A percentile compares a stretch with the other conserved stretches of the same genome.
phyloP scores from a whole-genome alignment of 2,888 invertebrate genomes.

The Agonopterix heracliana region DNA sequence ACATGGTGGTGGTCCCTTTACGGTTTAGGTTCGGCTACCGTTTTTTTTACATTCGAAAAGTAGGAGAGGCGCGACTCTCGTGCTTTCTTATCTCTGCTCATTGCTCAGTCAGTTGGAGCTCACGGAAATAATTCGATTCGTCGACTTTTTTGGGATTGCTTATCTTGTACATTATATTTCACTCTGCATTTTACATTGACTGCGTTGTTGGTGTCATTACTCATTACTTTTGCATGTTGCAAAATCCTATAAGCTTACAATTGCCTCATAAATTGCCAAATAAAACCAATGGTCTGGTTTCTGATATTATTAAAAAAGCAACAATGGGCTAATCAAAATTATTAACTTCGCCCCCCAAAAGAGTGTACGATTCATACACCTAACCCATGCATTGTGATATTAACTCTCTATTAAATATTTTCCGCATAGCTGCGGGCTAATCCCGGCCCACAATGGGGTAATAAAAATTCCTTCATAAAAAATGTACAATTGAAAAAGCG shows the following conservation, averaged over 20 bases:
- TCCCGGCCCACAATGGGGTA: constrained; percentile 55
- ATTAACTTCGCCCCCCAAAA: constrained; percentile 32
- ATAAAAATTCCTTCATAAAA: constrained; percentile 59
- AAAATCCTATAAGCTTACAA: no score
- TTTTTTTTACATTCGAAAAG: constrained; percentile 38
- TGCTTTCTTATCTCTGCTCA: constrained; percentile 29
- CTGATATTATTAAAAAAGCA: constrained; percentile 15
- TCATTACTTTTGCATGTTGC: no score
- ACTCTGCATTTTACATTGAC: background rate
- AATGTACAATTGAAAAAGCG: constrained; percentile 14
- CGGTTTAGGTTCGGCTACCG: constrained; percentile 50
- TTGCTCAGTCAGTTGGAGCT: constrained; percentile 11
- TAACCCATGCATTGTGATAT: constrained; percentile 43
- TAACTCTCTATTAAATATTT: constrained; percentile 64
- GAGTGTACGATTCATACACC: constrained; percentile 32
- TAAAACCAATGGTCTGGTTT: background rate
- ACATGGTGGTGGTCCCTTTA: constrained; percentile 61
- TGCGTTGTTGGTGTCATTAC: no score
- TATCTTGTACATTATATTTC: background rate
- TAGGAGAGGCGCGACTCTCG: constrained; percentile 2
- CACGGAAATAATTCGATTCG: constrained; percentile 1
- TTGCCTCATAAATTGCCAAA: no score
- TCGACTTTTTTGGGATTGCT: background rate
- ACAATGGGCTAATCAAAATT: constrained; percentile 25
- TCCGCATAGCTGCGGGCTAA: constrained; percentile 58